A percentile compares a stretch with the other conserved stretches of the same genome.
phyloP scores from a whole-genome alignment of 2,888 invertebrate species.

The Hemistola chrysoprasaria region DNA sequence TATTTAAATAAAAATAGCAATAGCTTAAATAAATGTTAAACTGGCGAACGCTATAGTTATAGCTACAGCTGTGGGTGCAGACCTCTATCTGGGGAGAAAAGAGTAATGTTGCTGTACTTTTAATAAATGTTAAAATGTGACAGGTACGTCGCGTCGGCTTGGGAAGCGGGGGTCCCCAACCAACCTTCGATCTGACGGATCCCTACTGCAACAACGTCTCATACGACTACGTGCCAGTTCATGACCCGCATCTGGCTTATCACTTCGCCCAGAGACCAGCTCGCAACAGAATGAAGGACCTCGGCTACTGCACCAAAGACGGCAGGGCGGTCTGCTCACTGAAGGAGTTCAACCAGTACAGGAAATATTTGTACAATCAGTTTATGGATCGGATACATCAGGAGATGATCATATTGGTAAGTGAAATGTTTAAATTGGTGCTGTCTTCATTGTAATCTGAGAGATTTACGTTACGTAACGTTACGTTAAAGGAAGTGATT shows the following conservation, averaged over 20 bases:
- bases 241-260: conserved; percentile 80
- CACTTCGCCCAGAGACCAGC: conserved; percentile 71
- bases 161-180: conserved; percentile 48
- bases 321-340: conserved; percentile 84
- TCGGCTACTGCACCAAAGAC: conserved; percentile 81
- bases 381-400: conserved; percentile 79
- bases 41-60: no score
- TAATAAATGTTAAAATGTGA: conserved; percentile 4
- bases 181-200: conserved; percentile 69
- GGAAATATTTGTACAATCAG: conserved; percentile 81
- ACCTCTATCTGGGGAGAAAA: no score
- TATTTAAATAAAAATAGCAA: no score
- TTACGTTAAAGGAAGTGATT: no score
- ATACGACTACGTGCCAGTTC: conserved; percentile 81
- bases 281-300: conserved; percentile 65
- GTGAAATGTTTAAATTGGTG: no score
- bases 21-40: no score
- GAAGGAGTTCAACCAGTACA: conserved; percentile 85
- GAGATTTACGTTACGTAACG: no score
- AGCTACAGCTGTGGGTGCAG: no score
- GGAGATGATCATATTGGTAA: conserved; percentile 63
- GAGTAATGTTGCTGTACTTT: no score
- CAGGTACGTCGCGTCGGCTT: conserved; percentile 68
- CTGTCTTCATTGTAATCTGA: no score
- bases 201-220: conserved; percentile 73